These are phyloP conservation scores for Troides helena DNA, from an alignment of 2,888 invertebrate genomes.

Conservation along the genomic window DNA sequence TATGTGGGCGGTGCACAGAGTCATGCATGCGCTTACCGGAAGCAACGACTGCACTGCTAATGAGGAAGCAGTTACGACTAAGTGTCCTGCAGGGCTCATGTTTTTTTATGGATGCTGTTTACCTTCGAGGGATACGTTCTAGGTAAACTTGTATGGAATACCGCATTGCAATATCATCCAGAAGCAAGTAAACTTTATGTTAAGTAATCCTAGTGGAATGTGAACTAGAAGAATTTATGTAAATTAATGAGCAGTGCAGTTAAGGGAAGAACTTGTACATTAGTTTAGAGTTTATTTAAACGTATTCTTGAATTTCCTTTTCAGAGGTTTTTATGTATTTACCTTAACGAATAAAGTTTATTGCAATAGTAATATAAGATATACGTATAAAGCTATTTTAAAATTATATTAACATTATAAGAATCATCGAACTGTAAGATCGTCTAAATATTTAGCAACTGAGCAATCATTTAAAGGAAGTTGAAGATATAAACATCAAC, in stretches of 20 bases:
- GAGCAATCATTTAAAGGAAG: too few species aligned
- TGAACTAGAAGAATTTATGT: neutral
- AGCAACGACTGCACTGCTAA: constrained; percentile 66
- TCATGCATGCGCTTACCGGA: constrained; percentile 47
- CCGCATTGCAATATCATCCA: neutral
- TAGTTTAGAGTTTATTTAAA: neutral
- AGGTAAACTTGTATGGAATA: constrained; percentile 17
- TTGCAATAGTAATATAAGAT: neutral
- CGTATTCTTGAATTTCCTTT: neutral
- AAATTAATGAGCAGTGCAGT: neutral
- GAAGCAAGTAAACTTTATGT: neutral
- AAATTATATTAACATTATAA: too few species aligned
- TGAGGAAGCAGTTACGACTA: constrained; percentile 68
- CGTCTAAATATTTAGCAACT: too few species aligned
- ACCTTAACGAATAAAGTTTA: neutral
- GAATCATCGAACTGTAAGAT: too few species aligned
- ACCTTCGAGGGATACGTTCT: constrained; percentile 21
- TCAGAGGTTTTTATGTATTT: neutral
- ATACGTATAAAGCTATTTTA: neutral
- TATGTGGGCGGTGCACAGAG: constrained; percentile 12
- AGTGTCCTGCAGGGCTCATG: constrained; percentile 37
- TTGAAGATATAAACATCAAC: too few species aligned
- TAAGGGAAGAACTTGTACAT: neutral
- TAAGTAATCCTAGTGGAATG: constrained; percentile 7
- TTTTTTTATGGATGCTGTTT: constrained; percentile 22